These are phyloP conservation scores for Clivina fossor DNA, from an alignment of 2,888 invertebrate species.

Conservation along the genomic window DNA sequence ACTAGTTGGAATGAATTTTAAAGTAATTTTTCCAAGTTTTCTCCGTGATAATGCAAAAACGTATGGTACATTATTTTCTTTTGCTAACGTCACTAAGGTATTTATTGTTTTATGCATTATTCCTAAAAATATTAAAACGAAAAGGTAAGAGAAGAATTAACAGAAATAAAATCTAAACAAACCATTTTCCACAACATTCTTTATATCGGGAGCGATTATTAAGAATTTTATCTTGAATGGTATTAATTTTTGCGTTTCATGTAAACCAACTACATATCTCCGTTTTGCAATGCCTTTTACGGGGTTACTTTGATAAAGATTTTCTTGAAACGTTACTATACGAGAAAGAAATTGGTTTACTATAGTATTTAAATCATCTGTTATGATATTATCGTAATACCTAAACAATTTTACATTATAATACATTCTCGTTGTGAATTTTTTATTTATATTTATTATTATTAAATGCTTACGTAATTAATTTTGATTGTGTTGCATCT, in stretches of 20 bases:
- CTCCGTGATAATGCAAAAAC: slow-evolving; percentile 62
- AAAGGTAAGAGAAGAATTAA: slow-evolving; percentile 3
- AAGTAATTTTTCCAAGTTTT: slow-evolving; percentile 59
- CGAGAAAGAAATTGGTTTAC: slow-evolving; percentile 57
- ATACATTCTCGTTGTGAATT: too few species aligned
- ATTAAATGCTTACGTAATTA: not conserved
- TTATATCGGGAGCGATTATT: slow-evolving; percentile 66
- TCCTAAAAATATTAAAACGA: slow-evolving; percentile 54
- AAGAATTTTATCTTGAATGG: slow-evolving; percentile 60
- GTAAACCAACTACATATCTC: slow-evolving; percentile 63
- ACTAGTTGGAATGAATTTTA: slow-evolving; percentile 62
- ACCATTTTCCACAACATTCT: slow-evolving; percentile 47
- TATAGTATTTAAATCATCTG: slow-evolving; percentile 57
- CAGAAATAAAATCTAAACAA: slow-evolving; percentile 1
- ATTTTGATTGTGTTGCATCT: not conserved
- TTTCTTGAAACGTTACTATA: slow-evolving; percentile 63
- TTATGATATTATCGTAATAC: slow-evolving; percentile 63
- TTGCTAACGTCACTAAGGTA: slow-evolving; percentile 55
- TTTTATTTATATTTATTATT: too few species aligned
- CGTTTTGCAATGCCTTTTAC: slow-evolving; percentile 60
- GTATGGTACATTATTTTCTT: slow-evolving; percentile 58
- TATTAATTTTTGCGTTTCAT: slow-evolving; percentile 62
- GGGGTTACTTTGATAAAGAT: slow-evolving; percentile 60
- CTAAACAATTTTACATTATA: slow-evolving; percentile 41
- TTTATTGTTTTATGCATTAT: slow-evolving; percentile 60